Evolutionary conservation across 1,140 invertebrate genomes (phyloP).

Genomic region (Drosophila sproati): DNA sequence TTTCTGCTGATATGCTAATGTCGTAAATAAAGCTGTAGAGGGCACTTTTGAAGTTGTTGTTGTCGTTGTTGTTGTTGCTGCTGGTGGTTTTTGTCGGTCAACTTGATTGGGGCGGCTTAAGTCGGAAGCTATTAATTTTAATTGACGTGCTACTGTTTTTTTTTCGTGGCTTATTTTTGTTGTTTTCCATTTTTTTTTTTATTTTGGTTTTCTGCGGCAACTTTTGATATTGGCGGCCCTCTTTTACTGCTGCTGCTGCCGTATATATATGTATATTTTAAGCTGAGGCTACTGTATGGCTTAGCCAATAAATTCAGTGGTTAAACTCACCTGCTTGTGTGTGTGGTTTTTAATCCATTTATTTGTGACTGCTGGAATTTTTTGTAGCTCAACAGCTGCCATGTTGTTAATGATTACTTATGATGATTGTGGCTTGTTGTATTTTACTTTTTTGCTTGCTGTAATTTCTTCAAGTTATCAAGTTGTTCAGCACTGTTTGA

Average conservation of each 20-base stretch:
- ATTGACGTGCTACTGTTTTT: constrained; percentile 80
- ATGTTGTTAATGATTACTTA: constrained; percentile 38
- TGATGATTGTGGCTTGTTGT: constrained; percentile 6
- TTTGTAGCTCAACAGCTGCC: constrained; percentile 47
- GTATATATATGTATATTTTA: constrained; percentile 21
- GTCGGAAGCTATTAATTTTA: constrained; percentile 82
- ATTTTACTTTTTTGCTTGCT: not conserved
- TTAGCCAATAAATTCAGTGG: constrained; percentile 45
- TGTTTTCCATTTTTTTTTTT: constrained; percentile 43
- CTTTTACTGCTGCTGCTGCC: constrained; percentile 19
- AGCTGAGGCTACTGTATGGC: constrained; percentile 33
- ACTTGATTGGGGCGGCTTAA: constrained; percentile 49
- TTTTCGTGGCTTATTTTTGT: constrained; percentile 34
- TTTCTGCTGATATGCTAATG: constrained; percentile 67
- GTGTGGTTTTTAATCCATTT: constrained; percentile 72
- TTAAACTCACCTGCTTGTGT: constrained; percentile 72
- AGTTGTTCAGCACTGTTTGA: constrained; percentile 39
- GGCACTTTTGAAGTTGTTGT: constrained; percentile 14
- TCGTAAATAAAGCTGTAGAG: constrained; percentile 75
- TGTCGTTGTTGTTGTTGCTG: constrained; percentile 17
- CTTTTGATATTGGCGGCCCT: constrained; percentile 44
- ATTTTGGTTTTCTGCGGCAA: constrained; percentile 16
- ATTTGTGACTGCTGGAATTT: constrained; percentile 54
- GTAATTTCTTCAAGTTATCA: constrained; percentile 6
- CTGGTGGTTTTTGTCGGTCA: constrained; percentile 14